A percentile compares a stretch with the other conserved stretches of the same genome.
phyloP scores from a whole-genome alignment of 1,140 invertebrate species.

The Brachystomella parvula region DNA sequence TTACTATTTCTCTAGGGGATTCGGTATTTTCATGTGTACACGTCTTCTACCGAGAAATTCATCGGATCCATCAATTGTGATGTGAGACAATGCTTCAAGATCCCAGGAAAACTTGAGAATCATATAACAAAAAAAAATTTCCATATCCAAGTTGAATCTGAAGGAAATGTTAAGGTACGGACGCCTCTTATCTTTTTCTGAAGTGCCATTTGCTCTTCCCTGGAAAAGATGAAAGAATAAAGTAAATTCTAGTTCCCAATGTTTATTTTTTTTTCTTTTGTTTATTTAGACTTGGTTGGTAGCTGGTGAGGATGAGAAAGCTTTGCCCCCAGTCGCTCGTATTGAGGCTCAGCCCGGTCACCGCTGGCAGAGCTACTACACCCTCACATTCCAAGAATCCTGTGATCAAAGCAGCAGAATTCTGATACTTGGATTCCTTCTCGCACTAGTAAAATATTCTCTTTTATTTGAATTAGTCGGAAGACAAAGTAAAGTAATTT shows the following conservation, averaged over 20 bases:
- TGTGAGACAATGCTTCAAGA: background rate
- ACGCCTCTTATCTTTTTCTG: too few species aligned
- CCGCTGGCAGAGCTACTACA: background rate
- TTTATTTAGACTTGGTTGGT: background rate
- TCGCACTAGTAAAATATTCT: background rate
- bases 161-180: background rate
- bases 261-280: too few species aligned
- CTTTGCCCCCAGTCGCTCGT: background rate
- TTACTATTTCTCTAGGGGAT: background rate
- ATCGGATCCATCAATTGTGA: background rate
- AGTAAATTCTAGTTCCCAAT: too few species aligned
- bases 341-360: background rate
- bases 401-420: background rate
- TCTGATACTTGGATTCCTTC: slow-evolving; percentile 1
- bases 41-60: background rate
- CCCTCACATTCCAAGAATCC: background rate
- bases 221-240: too few species aligned
- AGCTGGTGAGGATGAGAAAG: background rate
- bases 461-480: background rate
- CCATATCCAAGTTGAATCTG: background rate
- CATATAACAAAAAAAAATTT: background rate
- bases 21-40: background rate
- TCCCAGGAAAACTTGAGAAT: background rate
- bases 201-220: too few species aligned
- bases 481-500: background rate